Base-by-base conservation (phyloP, 2,113 vertebrate species). In the Pungitius pungitius region DNA sequence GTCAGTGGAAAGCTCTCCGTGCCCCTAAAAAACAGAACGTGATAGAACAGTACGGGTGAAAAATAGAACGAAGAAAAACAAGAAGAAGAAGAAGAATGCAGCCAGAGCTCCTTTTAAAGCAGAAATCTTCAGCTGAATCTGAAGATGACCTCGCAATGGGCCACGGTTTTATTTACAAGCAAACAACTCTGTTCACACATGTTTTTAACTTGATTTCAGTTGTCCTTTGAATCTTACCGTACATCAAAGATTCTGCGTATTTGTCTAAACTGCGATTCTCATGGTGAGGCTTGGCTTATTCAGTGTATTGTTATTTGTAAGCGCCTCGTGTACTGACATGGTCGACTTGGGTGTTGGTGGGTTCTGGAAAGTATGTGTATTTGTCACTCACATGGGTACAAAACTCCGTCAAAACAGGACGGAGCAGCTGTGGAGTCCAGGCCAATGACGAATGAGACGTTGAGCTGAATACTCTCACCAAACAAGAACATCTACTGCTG, bases 1-100 rank as follows among this genome's bases (percentile, higher is more conserved):
- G 76, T 78, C 57, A 72, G 45, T 83, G 80, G 51, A 85, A 83
- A 83, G 80, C 62, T 83, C 66, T 60, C 54, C 42, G 69, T 77
- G 72, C 57, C 54, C 77, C 61, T 35, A 65, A 78, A 37, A 81
- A 79, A 74, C 47, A 60, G 26, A 80, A 65, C 30, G 56, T 80
- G 63, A 87, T 68, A 73, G 63, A 39, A 10, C 47, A 78, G 56
- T 76, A 24, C 61, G 49, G 66, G 67, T 10, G 80, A 73, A 77
- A 84, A 82, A 72, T 45, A 60, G 26, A 79, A 51, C 65, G 67
- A 83, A 43, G n/a, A n/a, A n/a, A n/a, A n/a, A n/a, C n/a, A n/a
- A n/a, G 30, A 30, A 5, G 30, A 30, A 30, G 30, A 30, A 30
- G 33, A 35, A 35, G 45, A 63, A 73, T 37, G 60, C 40, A 67